Conservation (phyloP, 2,113 vertebrate genomes). For the Lasiurus borealis region DNA sequence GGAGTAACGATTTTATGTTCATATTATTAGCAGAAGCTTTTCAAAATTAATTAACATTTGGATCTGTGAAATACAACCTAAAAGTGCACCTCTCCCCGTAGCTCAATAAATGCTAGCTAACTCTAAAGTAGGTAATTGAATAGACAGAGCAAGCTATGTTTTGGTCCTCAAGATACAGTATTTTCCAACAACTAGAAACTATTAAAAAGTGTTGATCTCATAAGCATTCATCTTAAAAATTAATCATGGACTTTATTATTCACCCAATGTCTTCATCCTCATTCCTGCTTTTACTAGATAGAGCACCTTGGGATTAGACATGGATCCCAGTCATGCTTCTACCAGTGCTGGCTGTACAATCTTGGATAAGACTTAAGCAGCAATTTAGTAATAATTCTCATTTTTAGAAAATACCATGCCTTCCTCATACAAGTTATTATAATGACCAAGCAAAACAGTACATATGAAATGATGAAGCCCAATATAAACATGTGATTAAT, state of each 20-base stretch:
- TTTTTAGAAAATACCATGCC: slow-evolving; percentile 31
- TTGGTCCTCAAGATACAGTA: not conserved
- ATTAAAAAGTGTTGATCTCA: not conserved
- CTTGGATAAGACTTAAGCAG: not conserved
- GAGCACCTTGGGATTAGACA: not conserved
- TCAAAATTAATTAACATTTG: slow-evolving; percentile 8
- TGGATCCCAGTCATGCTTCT: not conserved
- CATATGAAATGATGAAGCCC: slow-evolving; percentile 29
- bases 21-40: not conserved
- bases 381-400: slow-evolving; percentile 52
- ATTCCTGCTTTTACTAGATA: not conserved
- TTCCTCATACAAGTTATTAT: not conserved
- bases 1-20: not conserved
- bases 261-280: not conserved
- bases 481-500: not conserved
- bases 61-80: not conserved
- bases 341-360: not conserved
- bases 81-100: not conserved
- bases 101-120: not conserved
- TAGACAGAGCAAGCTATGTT: not conserved
- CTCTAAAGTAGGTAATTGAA: not conserved
- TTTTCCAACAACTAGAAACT: not conserved
- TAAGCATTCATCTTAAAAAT: slow-evolving; percentile 33
- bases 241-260: slow-evolving; percentile 22
- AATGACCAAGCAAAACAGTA: not conserved